A percentile compares a stretch with the other conserved stretches of the same genome.
Evolutionary conservation across 2,888 invertebrate genomes (phyloP).

Genomic region (Pachycephus smyrnensis): DNA sequence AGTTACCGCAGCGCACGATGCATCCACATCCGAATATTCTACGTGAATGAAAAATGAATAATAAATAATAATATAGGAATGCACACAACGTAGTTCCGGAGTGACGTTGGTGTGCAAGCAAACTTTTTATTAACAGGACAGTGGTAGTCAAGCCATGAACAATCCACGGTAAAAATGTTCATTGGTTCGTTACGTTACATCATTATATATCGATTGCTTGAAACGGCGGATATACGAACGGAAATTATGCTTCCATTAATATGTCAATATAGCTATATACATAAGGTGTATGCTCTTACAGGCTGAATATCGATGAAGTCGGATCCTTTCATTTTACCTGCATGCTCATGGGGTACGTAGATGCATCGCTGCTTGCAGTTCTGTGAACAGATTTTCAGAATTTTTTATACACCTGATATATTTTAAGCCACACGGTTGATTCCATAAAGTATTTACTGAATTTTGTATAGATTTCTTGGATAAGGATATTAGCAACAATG

Average conservation of each 20-base stretch:
- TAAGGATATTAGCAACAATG: background rate
- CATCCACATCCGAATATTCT: background rate
- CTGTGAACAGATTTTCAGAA: background rate
- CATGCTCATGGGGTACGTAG: background rate
- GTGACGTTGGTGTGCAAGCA: constrained; percentile 10
- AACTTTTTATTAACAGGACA: constrained; percentile 20
- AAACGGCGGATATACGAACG: background rate
- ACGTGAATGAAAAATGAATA: constrained; percentile 13
- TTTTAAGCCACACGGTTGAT: background rate
- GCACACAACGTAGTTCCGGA: constrained; percentile 36
- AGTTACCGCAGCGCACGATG: background rate
- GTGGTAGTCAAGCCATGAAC: constrained; percentile 24
- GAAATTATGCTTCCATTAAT: background rate
- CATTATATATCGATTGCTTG: background rate
- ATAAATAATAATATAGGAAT: constrained; percentile 27
- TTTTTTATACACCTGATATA: background rate
- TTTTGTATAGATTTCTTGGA: background rate
- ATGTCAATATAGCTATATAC: background rate
- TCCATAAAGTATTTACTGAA: background rate
- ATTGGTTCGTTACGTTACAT: background rate
- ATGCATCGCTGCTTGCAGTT: background rate
- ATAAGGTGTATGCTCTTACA: background rate
- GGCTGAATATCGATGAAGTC: background rate
- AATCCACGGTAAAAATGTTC: background rate
- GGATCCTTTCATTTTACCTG: background rate